Percentiles rank a stretch among this genome's conserved stretches.
Evolutionary conservation across 2,113 vertebrate species (phyloP).

Genomic region (Ictalurus punctatus): DNA sequence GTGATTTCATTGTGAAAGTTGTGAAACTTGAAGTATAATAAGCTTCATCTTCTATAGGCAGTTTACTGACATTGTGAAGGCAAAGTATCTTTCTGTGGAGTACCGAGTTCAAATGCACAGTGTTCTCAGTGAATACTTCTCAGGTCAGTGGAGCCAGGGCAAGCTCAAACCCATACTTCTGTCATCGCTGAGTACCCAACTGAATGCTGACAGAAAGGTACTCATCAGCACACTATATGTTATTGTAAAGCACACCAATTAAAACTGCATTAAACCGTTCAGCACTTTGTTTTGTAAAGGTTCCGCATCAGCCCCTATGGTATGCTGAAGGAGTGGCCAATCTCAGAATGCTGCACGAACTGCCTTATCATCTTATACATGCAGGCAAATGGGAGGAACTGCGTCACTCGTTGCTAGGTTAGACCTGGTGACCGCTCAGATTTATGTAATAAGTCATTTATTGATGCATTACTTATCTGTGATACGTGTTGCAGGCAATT

Average conservation of each 20-base stretch:
- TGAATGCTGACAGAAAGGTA: constrained; percentile 81
- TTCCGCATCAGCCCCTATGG: constrained; percentile 79
- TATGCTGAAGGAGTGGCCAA: constrained; percentile 75
- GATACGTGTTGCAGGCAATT: constrained; percentile 68
- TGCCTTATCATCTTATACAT: constrained; percentile 75
- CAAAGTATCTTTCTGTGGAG: constrained; percentile 66
- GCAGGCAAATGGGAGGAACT: constrained; percentile 73
- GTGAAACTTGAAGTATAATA: not conserved
- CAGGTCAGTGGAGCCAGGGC: constrained; percentile 76
- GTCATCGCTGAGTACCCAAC: constrained; percentile 64
- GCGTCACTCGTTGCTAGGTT: constrained; percentile 74
- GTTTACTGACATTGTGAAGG: constrained; percentile 66
- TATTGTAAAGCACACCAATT: not conserved
- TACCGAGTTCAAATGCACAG: constrained; percentile 63
- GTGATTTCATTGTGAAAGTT: not conserved
- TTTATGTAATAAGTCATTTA: not conserved
- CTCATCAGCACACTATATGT: not conserved
- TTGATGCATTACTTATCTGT: not conserved
- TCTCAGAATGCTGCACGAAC: constrained; percentile 76
- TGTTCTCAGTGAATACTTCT: constrained; percentile 78
- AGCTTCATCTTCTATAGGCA: constrained; percentile 62
- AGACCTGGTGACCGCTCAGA: constrained; percentile 28
- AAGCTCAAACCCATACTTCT: constrained; percentile 73
- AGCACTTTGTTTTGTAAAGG: constrained; percentile 61
- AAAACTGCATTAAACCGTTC: not conserved